phyloP scores from a whole-genome alignment of 2,888 invertebrate genomes.

The Deilephila elpenor region DNA sequence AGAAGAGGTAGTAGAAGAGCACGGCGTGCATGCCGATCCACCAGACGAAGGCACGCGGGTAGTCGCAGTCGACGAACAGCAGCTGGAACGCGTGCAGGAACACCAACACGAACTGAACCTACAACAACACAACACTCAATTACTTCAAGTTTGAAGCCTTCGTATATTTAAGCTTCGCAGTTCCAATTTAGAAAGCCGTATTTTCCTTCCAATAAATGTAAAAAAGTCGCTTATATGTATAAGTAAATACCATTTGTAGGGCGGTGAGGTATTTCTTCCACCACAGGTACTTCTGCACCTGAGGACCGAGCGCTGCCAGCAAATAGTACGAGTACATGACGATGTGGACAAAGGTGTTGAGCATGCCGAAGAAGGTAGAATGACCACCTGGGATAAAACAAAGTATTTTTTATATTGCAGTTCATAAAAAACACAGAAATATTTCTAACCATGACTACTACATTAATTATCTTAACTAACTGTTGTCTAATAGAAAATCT shows the following conservation, averaged over 20 bases:
- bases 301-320: slow-evolving; percentile 94
- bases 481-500: neutral
- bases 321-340: slow-evolving; percentile 97
- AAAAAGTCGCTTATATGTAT: neutral
- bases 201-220: neutral
- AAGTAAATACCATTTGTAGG: slow-evolving; percentile 91
- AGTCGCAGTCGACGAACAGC: slow-evolving; percentile 94
- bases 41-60: slow-evolving; percentile 94
- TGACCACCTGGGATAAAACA: slow-evolving; percentile 89
- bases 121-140: slow-evolving; percentile 49
- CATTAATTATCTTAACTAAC: neutral
- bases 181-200: neutral
- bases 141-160: too few species aligned
- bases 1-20: slow-evolving; percentile 96
- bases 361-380: slow-evolving; percentile 95
- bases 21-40: slow-evolving; percentile 96
- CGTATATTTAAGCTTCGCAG: too few species aligned
- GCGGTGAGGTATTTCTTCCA: slow-evolving; percentile 98
- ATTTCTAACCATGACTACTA: neutral
- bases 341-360: slow-evolving; percentile 97
- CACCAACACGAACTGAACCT: slow-evolving; percentile 94
- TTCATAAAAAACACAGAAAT: too few species aligned
- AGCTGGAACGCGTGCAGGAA: slow-evolving; percentile 96
- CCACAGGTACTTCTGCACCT: slow-evolving; percentile 94
- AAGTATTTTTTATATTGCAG: neutral